Percentiles rank a stretch among this genome's conserved stretches.
phyloP scores from a whole-genome alignment of 2,888 invertebrate species.

The Fragum fragum region DNA sequence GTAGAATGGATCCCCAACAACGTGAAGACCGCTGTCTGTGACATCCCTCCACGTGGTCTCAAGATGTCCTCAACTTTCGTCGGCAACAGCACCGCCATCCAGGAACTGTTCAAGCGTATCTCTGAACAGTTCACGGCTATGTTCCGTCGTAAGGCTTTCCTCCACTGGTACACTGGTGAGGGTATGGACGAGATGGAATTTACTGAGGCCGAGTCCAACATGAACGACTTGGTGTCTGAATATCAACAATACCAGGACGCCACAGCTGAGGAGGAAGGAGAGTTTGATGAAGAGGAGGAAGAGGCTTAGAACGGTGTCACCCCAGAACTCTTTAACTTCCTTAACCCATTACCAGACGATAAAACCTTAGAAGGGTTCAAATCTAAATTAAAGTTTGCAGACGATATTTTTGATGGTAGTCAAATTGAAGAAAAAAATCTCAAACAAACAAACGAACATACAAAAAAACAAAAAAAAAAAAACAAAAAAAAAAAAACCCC shows the following conservation, averaged over 20 bases:
- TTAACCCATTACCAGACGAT: no score
- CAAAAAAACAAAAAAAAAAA: no score
- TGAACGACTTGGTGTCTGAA: constrained; percentile 89
- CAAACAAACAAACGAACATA: no score
- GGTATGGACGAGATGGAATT: constrained; percentile 97
- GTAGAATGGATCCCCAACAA: constrained; percentile 98
- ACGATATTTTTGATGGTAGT: no score
- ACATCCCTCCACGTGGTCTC: constrained; percentile 95
- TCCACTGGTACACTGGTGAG: constrained; percentile 99
- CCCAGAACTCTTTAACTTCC: no score
- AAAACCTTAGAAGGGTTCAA: no score
- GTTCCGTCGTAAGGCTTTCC: constrained; percentile 98
- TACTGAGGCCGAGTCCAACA: constrained; percentile 96
- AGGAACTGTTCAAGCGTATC: constrained; percentile 82
- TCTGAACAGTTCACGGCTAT: constrained; percentile 91
- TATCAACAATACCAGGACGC: constrained; percentile 83
- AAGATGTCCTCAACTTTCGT: constrained; percentile 97
- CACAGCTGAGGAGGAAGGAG: constrained; percentile 89
- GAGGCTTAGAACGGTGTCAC: constrained; percentile 33
- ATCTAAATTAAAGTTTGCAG: no score
- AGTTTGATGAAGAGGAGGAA: constrained; percentile 88
- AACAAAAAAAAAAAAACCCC: no score
- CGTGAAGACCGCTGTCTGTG: constrained; percentile 96
- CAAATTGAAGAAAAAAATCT: no score
- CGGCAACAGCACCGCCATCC: constrained; percentile 87